These are phyloP conservation scores for Crocallis elinguaria DNA, from an alignment of 2,888 invertebrate species.

Conservation along the genomic window DNA sequence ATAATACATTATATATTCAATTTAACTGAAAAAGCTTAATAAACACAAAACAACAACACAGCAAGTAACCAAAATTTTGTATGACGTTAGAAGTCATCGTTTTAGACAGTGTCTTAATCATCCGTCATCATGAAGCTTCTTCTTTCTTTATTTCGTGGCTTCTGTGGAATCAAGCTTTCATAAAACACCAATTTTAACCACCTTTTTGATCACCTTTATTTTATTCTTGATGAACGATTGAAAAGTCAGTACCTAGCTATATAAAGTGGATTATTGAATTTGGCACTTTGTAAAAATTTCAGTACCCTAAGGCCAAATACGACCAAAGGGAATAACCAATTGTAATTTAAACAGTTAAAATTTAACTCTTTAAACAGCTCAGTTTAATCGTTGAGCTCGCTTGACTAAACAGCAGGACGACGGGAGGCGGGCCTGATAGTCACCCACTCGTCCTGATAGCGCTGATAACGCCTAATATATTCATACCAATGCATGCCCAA, in stretches of 20 bases:
- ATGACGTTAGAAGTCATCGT: conserved; percentile 1
- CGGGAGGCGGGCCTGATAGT: conserved; percentile 60
- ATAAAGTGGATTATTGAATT: no score
- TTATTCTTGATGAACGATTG: no score
- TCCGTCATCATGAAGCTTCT: no score
- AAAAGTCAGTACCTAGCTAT: no score
- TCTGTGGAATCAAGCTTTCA: no score
- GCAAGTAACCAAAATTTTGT: conserved; percentile 6
- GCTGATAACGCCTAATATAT: conserved; percentile 78
- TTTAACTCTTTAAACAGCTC: conserved; percentile 33
- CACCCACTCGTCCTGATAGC: conserved; percentile 77
- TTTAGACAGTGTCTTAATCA: conserved; percentile 5
- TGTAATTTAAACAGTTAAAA: conserved; percentile 13
- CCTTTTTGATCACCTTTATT: no score
- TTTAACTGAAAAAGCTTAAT: background rate
- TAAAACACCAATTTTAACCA: no score
- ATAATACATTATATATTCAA: conserved; percentile 3
- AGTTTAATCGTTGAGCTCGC: conserved; percentile 31
- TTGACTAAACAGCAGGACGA: conserved; percentile 38
- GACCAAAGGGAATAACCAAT: no score
- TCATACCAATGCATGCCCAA: conserved; percentile 74
- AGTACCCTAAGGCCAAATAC: no score
- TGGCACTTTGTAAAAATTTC: no score
- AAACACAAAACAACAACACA: conserved; percentile 13
- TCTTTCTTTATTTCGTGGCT: no score